These are phyloP conservation scores for Orthosia gracilis DNA, from an alignment of 2,888 invertebrate genomes.

Conservation along the genomic window DNA sequence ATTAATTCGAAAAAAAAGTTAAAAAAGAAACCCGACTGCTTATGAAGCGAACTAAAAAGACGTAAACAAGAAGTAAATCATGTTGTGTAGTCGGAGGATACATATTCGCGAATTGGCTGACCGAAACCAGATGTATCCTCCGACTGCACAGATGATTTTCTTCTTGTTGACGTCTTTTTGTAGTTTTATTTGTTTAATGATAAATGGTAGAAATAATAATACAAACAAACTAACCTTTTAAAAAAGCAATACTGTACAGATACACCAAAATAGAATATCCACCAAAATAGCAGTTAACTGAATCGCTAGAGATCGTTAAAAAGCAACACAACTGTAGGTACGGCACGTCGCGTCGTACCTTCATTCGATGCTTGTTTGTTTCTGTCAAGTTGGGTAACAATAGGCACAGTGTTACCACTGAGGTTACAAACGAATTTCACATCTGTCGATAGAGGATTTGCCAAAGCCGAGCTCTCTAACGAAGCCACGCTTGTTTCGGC, in stretches of 20 bases:
- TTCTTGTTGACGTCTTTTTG: neutral
- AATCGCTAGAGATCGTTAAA: conserved; percentile 27
- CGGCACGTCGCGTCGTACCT: conserved; percentile 22
- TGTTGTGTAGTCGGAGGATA: too few relatives aligned
- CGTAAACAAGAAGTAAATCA: too few relatives aligned
- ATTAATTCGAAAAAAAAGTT: too few relatives aligned
- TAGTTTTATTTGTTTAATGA: neutral
- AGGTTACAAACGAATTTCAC: conserved; percentile 75
- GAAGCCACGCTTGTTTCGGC: conserved; percentile 78
- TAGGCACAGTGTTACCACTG: conserved; percentile 67
- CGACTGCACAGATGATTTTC: too few relatives aligned
- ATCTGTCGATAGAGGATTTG: conserved; percentile 80
- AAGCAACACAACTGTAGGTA: conserved; percentile 18
- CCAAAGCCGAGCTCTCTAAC: conserved; percentile 79
- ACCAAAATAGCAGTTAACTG: neutral
- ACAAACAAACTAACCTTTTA: neutral
- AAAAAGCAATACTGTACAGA: neutral
- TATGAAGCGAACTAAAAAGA: too few relatives aligned
- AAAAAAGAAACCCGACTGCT: too few relatives aligned
- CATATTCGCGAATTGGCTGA: too few relatives aligned
- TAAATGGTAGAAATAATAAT: neutral
- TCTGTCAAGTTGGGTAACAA: conserved; percentile 62
- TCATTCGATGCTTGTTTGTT: conserved; percentile 57
- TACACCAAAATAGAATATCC: conserved; percentile 2
- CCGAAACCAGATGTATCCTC: too few relatives aligned